These are phyloP conservation scores for Epinephelus moara DNA, from an alignment of 2,113 vertebrate genomes.

Conservation along the genomic window DNA sequence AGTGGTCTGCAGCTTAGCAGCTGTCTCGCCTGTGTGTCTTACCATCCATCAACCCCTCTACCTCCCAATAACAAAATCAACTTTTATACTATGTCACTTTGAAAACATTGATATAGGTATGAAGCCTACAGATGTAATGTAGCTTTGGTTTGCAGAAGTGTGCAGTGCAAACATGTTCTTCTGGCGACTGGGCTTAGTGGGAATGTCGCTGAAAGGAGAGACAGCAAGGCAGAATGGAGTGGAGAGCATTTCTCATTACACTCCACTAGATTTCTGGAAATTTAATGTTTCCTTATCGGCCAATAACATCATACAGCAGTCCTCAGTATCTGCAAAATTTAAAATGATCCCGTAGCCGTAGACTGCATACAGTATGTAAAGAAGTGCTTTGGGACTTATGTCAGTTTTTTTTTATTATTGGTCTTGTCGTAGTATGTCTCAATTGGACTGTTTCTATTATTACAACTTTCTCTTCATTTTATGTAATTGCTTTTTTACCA, in stretches of 20 bases:
- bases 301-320: background rate
- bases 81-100: too few relatives aligned
- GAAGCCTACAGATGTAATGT: too few relatives aligned
- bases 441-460: constrained; percentile 1
- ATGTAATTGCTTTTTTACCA: constrained; percentile 8
- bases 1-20: too few relatives aligned
- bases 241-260: background rate
- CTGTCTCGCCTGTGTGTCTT: too few relatives aligned
- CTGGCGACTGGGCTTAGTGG: background rate
- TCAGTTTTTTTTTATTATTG: background rate
- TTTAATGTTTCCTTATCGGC: background rate
- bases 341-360: background rate
- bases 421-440: background rate
- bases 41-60: too few relatives aligned
- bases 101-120: too few relatives aligned
- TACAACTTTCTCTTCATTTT: background rate
- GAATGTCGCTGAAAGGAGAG: background rate
- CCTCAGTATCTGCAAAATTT: background rate
- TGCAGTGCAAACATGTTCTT: too few relatives aligned
- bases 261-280: background rate
- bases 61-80: too few relatives aligned
- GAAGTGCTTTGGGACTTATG: background rate
- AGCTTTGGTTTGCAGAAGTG: too few relatives aligned
- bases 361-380: background rate
- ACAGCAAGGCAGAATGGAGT: background rate